Evolutionary conservation across 2,888 invertebrate species (phyloP).

Genomic region (Desoria tigrina): DNA sequence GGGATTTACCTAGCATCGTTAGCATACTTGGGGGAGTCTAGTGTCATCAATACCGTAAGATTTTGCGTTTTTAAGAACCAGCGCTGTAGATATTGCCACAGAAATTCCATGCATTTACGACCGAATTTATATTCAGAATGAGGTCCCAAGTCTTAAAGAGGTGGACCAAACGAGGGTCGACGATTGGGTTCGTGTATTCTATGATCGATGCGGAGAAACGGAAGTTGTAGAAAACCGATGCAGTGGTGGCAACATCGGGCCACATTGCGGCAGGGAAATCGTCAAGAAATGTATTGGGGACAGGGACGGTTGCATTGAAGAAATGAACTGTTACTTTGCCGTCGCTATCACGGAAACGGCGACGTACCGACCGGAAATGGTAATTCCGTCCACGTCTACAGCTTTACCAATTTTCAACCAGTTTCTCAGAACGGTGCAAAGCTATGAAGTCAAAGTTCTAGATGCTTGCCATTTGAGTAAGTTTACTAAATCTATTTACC

Average conservation of each 20-base stretch:
- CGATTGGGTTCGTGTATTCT: not conserved
- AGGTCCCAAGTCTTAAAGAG: not conserved
- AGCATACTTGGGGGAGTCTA: no score
- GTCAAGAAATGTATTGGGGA: constrained; percentile 7
- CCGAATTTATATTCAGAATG: no score
- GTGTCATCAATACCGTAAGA: no score
- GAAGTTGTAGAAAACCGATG: not conserved
- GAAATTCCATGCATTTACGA: no score
- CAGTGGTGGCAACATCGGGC: no score
- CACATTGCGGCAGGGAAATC: not conserved
- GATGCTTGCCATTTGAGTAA: constrained; percentile 3
- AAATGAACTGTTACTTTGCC: constrained; percentile 12
- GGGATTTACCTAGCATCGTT: no score
- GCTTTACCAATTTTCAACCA: not conserved
- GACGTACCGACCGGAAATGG: not conserved
- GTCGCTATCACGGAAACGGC: constrained; percentile 1
- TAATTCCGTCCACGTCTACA: no score
- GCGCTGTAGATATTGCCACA: no score
- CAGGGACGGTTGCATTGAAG: not conserved
- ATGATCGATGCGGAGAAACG: constrained; percentile 12
- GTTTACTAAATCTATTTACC: no score
- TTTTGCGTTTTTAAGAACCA: no score
- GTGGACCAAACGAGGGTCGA: not conserved
- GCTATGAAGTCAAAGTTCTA: not conserved
- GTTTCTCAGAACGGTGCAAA: not conserved